These are phyloP conservation scores for Tapirus terrestris DNA, from an alignment of 2,113 vertebrate genomes.

Conservation along the genomic window DNA sequence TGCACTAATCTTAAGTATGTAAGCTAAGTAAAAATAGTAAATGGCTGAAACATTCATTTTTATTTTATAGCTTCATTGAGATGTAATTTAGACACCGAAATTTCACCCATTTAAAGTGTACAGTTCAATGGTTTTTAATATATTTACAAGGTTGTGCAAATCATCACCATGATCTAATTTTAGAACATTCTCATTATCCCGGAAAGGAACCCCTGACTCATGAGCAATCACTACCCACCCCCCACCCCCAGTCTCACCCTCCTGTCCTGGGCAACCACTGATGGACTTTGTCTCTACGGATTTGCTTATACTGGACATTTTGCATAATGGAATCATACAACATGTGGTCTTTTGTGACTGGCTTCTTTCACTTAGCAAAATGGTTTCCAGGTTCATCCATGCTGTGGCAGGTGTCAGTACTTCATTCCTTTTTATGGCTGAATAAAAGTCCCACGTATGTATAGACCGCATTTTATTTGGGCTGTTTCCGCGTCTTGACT, in stretches of 20 bases:
- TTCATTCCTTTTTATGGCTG: neutral
- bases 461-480: neutral
- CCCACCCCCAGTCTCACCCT: neutral
- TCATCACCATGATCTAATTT: neutral
- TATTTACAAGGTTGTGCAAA: neutral
- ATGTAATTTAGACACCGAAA: neutral
- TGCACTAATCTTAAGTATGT: neutral
- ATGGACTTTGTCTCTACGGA: neutral
- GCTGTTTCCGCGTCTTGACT: neutral
- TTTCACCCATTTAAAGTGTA: neutral
- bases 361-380: no score
- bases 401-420: no score
- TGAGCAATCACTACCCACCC: neutral
- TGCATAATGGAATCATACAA: neutral
- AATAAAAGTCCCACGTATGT: no score
- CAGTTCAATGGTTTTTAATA: neutral
- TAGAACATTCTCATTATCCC: neutral
- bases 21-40: neutral
- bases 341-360: neutral
- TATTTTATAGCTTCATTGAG: neutral
- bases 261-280: neutral
- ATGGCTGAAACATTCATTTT: neutral
- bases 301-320: neutral
- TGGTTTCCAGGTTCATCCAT: neutral
- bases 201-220: neutral